Base-by-base conservation (phyloP, 1,140 invertebrate species). In the Penaeus vannamei region DNA sequence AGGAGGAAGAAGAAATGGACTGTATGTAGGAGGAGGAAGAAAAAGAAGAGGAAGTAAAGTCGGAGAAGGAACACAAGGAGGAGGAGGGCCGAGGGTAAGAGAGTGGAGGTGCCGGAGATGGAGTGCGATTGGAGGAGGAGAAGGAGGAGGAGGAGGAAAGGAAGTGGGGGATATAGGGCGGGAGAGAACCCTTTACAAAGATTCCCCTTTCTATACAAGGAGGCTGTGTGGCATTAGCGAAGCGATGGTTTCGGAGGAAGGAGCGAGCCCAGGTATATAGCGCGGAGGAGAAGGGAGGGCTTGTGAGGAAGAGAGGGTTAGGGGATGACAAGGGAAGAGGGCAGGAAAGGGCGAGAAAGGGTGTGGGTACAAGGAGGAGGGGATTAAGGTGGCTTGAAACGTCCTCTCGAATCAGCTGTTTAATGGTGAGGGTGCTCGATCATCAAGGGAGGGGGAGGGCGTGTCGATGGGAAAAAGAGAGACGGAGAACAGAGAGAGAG, bases 301-400 rank as follows among this genome's bases (percentile, higher is more conserved):
- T 7, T 36, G 76, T 36, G 76, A 46, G 76, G 46, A 42, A 36
- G 59, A 36, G 61, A 36, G 82, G 29, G 62, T 20, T 46, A 66
- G 32, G 72, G 36, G 84, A 66, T 53, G 53, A 53, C 17, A 53
- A 53, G 53, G 23, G 59, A 23, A 26, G 66, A 36, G n/a, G 32
- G 76, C 32, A 46, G 46, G 76, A 79, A 46, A 36, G 76, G 46
- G 76, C 8, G 76, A 79, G 32, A 46, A 79, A 36, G 46, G 84
- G 32, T 19, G 62, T 46, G 20, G 64, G 61, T 46, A 46, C 42
- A 29, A 69, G 53, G 62, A 84, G 64, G 64, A 84, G 32, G 83
- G 83, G 46, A 32, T 29, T 42, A 42, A 42, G 36, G 83, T 61
- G 17, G 53, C 79, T 81, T 42, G 32, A 19, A 64, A 61, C 62